Percentiles rank a stretch among this genome's conserved stretches.
phyloP scores from a whole-genome alignment of 2,888 invertebrate genomes.

The Matsumyia berberina region DNA sequence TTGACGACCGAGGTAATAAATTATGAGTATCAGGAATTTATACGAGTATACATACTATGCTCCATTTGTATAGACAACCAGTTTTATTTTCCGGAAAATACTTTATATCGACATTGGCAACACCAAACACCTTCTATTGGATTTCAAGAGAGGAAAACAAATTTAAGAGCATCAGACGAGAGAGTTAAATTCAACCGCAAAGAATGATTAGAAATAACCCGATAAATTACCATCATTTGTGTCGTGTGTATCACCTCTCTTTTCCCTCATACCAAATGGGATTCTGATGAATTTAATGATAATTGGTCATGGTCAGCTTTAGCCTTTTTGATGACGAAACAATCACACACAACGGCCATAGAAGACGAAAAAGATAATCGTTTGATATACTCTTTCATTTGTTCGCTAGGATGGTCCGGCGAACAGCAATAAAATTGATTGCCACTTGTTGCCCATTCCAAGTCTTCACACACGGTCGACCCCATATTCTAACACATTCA shows the following conservation, averaged over 20 bases:
- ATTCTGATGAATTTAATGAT: constrained; percentile 33
- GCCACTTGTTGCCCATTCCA: constrained; percentile 16
- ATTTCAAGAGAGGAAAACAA: constrained; percentile 10
- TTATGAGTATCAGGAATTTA: no score
- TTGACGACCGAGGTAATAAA: no score
- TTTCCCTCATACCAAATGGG: constrained; percentile 27
- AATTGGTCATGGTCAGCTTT: constrained; percentile 1
- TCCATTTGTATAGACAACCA: no score
- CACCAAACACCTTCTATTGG: background rate
- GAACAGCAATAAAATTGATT: constrained; percentile 35
- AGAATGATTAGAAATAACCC: background rate
- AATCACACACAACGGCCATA: background rate
- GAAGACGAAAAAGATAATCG: background rate
- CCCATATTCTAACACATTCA: background rate
- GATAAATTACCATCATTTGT: constrained; percentile 8
- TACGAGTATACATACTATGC: no score
- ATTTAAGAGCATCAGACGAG: background rate
- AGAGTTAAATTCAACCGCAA: background rate
- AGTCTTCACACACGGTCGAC: constrained; percentile 2
- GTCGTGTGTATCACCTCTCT: constrained; percentile 22
- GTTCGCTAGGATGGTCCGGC: constrained; percentile 1
- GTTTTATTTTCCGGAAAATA: background rate
- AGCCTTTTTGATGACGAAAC: constrained; percentile 30
- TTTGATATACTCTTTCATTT: constrained; percentile 14
- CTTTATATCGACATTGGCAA: background rate